These are phyloP conservation scores for Hirudinaria manillensis DNA, from an alignment of 2,888 invertebrate genomes.

Conservation along the genomic window DNA sequence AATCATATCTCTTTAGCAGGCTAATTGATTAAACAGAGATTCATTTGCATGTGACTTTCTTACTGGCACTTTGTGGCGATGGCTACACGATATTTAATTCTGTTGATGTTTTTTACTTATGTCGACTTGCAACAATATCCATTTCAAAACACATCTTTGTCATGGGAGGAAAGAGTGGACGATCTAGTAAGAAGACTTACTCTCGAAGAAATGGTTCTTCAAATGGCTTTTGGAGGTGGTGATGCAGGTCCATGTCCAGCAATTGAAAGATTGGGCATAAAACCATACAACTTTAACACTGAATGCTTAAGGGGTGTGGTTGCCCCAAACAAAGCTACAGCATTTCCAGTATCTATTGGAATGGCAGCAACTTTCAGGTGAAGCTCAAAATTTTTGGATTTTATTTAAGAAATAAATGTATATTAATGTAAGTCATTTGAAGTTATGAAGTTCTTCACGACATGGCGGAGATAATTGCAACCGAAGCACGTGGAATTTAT, in stretches of 20 bases:
- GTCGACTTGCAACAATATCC: constrained; percentile 35
- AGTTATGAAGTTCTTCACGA: constrained; percentile 39
- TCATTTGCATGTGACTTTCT: no score
- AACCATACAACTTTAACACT: constrained; percentile 49
- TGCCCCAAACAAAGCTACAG: constrained; percentile 45
- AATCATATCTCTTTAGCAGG: no score
- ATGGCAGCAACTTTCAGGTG: constrained; percentile 50
- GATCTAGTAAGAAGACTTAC: constrained; percentile 46
- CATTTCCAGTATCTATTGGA: constrained; percentile 47
- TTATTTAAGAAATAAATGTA: not conserved
- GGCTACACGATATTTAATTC: no score
- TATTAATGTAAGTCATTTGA: not conserved
- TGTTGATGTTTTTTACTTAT: no score
- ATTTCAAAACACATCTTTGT: constrained; percentile 45
- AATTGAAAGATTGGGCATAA: constrained; percentile 46
- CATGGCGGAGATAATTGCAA: constrained; percentile 39
- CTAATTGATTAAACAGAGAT: no score
- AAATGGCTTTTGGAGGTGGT: constrained; percentile 44
- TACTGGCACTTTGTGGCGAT: no score
- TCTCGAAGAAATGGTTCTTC: constrained; percentile 44
- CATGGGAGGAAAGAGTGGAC: constrained; percentile 46
- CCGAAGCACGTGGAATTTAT: constrained; percentile 40
- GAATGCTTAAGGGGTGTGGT: constrained; percentile 50
- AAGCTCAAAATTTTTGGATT: not conserved
- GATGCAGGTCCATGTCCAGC: constrained; percentile 45